Evolutionary conservation across 2,888 invertebrate species (phyloP).

Genomic region (Synergus itoensis): DNA sequence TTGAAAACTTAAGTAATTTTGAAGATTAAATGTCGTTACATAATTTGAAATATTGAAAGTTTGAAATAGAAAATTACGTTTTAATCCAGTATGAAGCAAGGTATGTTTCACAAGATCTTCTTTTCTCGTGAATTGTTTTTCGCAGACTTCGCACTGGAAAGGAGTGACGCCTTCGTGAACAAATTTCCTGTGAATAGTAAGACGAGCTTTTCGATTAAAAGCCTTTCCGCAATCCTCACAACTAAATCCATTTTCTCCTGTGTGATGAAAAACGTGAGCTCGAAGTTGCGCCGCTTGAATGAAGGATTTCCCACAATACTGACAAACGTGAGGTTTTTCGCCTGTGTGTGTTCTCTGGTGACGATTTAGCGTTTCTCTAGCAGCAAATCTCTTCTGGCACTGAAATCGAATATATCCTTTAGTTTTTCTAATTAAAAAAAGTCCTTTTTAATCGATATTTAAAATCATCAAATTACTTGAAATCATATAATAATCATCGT

Average conservation of each 20-base stretch:
- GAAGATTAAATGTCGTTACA: no score
- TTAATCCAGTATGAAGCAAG: conserved; percentile 81
- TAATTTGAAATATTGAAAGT: no score
- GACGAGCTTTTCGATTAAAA: conserved; percentile 79
- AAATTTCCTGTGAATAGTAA: conserved; percentile 82
- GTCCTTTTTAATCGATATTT: no score
- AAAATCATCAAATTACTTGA: no score
- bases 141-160: conserved; percentile 80
- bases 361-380: conserved; percentile 90
- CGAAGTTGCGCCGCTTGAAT: conserved; percentile 90
- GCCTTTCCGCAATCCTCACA: conserved; percentile 82
- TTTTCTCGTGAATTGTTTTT: conserved; percentile 82
- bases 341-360: conserved; percentile 85
- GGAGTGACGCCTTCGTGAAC: conserved; percentile 83
- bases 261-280: conserved; percentile 88
- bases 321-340: conserved; percentile 80
- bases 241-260: conserved; percentile 83
- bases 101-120: conserved; percentile 82
- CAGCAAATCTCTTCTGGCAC: conserved; percentile 89
- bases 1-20: no score
- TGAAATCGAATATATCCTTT: conserved; percentile 71
- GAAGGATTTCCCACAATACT: conserved; percentile 87
- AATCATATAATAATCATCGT: no score
- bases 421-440: no score
- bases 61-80: conserved; percentile 77